Evolutionary conservation across 2,888 invertebrate species (phyloP), one percentile per base, ranked within the genome.

Genomic region (Andricus curvator): DNA sequence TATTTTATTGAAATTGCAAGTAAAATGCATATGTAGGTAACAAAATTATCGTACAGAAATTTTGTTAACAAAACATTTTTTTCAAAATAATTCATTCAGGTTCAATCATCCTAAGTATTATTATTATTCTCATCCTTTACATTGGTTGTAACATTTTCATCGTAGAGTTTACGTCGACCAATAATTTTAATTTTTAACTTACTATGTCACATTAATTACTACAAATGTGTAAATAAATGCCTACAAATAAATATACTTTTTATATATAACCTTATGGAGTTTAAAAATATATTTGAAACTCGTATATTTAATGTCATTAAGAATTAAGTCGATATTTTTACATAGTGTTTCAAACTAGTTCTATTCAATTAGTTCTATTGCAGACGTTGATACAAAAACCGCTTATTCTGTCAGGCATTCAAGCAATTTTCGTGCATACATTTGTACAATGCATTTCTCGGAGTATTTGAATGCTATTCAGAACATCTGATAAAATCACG

Each of bases 91-190:
- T 13, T 77, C 48, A 62, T 48, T 65, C 56, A 65, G 37, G n/a
- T 77, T 60, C 78, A 48, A 48, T 60, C n/a, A 56, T 56, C n/a
- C 56, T n/a, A 56, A 56, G 56, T n/a, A 56, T n/a, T 56, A 56
- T 8, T 20, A 20, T n/a, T 56, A 25, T 25, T 25, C 56, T 56
- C 56, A 56, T 56, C 6, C 56, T n/a, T 9, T 56, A n/a, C n/a
- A n/a, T 56, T n/a, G 56, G 3, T 56, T n/a, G n/a, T n/a, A n/a
- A 56, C 2, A n/a, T n/a, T 56, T 56, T n/a, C 13, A 44, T 44
- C 13, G 11, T 2, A 44, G 44, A 44, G 13, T 44, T 44, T 4
- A 44, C 44, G 13, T 11, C 44, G 13, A 44, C 44, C 11, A 44
- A 44, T 44, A 13, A 11, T 44, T n/a, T 56, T 56, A 56, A 2